Percentiles rank a stretch among this genome's conserved stretches.
Evolutionary conservation across 2,113 vertebrate species (phyloP).

Genomic region (Cettia cetti): DNA sequence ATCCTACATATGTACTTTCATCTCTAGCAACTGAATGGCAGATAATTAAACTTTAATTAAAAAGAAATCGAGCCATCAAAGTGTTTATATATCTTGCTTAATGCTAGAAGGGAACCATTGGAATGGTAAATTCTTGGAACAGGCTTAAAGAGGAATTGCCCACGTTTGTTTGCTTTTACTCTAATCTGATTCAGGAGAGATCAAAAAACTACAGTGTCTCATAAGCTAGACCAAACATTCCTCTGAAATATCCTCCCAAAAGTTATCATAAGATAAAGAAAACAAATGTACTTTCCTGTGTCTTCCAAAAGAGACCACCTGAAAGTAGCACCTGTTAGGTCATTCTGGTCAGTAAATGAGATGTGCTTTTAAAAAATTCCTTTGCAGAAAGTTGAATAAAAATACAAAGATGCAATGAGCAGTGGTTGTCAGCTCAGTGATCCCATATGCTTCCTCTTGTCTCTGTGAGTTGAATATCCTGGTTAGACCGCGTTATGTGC

Average conservation of each 20-base stretch:
- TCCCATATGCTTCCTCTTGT: not conserved
- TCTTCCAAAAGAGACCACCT: not conserved
- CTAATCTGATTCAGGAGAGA: conserved; percentile 1
- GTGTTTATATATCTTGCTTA: not conserved
- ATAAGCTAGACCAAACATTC: not conserved
- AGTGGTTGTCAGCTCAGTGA: not conserved
- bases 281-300: not conserved
- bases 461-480: not conserved
- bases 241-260: not conserved
- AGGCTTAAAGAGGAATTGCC: not conserved
- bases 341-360: not conserved
- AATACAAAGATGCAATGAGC: not conserved
- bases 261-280: not conserved
- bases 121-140: not conserved
- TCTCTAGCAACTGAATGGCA: not conserved
- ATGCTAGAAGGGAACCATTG: not conserved
- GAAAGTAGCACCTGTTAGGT: not conserved
- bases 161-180: not conserved
- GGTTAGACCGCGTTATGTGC: not conserved
- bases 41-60: conserved; percentile 9
- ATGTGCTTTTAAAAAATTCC: not conserved
- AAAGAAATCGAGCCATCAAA: not conserved
- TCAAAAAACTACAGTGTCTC: not conserved
- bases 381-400: not conserved
- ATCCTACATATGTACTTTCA: not conserved